Evolutionary conservation across 2,113 vertebrate genomes (phyloP), one percentile per base, ranked within the genome.

Genomic region (Dipodomys spectabilis): DNA sequence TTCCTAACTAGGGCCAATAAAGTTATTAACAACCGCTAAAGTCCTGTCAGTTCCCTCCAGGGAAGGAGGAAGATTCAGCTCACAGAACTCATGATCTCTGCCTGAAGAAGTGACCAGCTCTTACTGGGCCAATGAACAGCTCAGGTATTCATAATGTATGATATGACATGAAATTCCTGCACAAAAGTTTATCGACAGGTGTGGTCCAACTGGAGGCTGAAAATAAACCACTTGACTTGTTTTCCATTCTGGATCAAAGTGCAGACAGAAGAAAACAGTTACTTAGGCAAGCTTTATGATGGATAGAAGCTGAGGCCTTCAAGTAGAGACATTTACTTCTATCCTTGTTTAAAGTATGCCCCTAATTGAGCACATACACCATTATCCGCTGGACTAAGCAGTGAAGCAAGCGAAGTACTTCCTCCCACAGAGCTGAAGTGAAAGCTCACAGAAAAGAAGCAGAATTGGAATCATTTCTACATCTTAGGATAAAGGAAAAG

Each of bases 21-120:
- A 92, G 82, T 25, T 28, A 86, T 35, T 39, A 92, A 53, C 30
- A 77, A 68, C 10, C 81, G n/a, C 74, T n/a, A 82, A 93, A 68
- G 73, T 32, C 30, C 19, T 25, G 67, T 57, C 53, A 57, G 53
- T 57, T 5, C 53, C 15, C 53, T 60, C 49, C 20, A 80, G 13
- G n/a, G 32, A 89, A 93, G 80, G 5, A 79, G n/a, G 44, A 6
- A 19, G 80, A 19, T 28, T 67, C 32, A 1, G 44, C 39, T 39
- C 22, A 9, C 49, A 87, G 79, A 64, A 57, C 75, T 28, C 15
- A 22, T 1, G 1, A 16, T 80, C 53, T 75, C 74, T 84, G 12
- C 22, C 28, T 77, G 53, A 45, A 53, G 53, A 45, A 53, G 3
- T 28, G 25, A 62, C 45, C 30, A 77, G 19, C 45, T 86, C 35